Base-by-base conservation (phyloP, 2,797 vertebrate genomes). In the Tympanoctomys barrerae region DNA sequence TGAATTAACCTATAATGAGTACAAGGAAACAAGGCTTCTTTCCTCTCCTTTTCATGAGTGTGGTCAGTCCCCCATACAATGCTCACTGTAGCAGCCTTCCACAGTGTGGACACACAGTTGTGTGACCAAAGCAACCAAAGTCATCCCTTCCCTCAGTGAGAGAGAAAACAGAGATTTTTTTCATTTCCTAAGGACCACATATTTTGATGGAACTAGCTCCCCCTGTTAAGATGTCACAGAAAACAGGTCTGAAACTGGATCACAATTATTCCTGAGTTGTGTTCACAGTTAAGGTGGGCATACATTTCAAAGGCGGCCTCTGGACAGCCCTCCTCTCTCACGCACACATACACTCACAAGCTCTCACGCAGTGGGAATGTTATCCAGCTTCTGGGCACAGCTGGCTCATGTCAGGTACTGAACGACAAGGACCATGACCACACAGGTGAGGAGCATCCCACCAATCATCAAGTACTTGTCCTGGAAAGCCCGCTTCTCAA, bases 401-500 rank as follows among this genome's bases (percentile, higher is more conserved):
- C 82, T 0, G 70, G 87, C 96, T 99, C 99, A 99, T 94, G 99
- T 99, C 97, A 99, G 98, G 96, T 99, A 99, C 98, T 99, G 99
- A 96, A 99, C 98, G 0, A 99, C 98, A 0, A 99, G 98, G 97
- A 99, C 99, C 98, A 99, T 99, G 97, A 99, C 78, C 73, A 99
- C 73, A n/a, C 99, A 99, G 97, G 99, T 99, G 78, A 99, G 46
- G 89, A 99, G 96, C 99, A 99, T 99, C 26, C 99, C 99, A 33
- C 99, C 99, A 0, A 99, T 99, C 99, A 99, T 99, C 98, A 99
- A 99, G 97, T 99, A 99, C 98, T 99, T 99, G 96, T 99, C 99
- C 93, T 99, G 99, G 64, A 99, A 99, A 87, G 99, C 99, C 97
- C 99, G 98, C 90, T 99, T 99, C 98, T 99, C 99, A 11, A 99